Conservation (phyloP, 2,888 invertebrate genomes). For the Melinaea menophilus region DNA sequence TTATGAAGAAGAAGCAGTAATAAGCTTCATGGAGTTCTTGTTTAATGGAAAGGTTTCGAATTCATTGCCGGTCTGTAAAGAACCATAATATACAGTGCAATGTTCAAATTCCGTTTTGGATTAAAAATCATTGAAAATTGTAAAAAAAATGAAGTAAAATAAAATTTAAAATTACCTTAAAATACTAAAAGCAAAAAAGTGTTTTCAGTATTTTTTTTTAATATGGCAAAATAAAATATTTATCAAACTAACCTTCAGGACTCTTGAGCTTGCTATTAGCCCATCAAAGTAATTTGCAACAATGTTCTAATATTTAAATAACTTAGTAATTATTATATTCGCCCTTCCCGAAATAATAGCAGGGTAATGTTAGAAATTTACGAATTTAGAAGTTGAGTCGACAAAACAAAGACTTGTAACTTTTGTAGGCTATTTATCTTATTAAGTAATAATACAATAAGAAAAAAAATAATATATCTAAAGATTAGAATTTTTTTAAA, state of each 20-base stretch:
- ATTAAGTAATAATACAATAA: not conserved
- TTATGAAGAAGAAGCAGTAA: too few species aligned
- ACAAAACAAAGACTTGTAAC: slow-evolving; percentile 27
- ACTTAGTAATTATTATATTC: slow-evolving; percentile 12
- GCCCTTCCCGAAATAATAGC: slow-evolving; percentile 33
- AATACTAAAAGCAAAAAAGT: too few species aligned
- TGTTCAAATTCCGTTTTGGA: too few species aligned
- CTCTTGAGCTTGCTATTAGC: not conserved
- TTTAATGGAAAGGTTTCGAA: too few species aligned
- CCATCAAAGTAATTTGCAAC: not conserved
- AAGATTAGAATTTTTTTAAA: too few species aligned
- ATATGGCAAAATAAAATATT: not conserved
- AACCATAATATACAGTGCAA: too few species aligned
- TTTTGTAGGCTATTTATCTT: not conserved
- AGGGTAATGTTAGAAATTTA: slow-evolving; percentile 35
- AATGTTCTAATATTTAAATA: not conserved
- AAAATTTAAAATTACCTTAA: too few species aligned
- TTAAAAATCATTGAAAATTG: too few species aligned
- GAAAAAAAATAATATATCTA: not conserved
- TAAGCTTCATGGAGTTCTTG: too few species aligned
- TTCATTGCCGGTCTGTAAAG: too few species aligned
- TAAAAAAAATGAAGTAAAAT: too few species aligned
- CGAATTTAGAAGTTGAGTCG: slow-evolving; percentile 48
- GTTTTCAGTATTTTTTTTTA: not conserved
- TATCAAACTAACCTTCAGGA: not conserved